These are phyloP conservation scores for Pantherophis guttatus DNA, from an alignment of 2,113 vertebrate species.

Conservation along the genomic window DNA sequence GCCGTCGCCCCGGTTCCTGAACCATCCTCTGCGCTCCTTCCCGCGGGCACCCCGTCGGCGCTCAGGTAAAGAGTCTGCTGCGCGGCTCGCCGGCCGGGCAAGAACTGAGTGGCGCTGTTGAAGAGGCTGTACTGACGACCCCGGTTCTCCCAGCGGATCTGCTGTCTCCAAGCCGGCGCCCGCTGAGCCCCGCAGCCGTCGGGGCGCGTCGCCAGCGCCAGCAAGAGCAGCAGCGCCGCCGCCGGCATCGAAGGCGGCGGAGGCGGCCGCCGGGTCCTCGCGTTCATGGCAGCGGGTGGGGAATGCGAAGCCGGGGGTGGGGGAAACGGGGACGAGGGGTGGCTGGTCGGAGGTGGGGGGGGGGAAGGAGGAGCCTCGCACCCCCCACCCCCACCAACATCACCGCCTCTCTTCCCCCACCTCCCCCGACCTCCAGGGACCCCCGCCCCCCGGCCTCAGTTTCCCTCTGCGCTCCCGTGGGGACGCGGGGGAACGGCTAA, in stretches of 20 bases:
- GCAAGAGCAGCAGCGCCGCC: not conserved
- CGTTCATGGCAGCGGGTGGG: rapidly evolving
- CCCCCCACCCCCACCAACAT: rapidly evolving
- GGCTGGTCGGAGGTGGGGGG: rapidly evolving
- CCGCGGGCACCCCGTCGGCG: not conserved
- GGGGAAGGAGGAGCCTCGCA: too few species aligned
- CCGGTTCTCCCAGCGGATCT: conserved; percentile 71
- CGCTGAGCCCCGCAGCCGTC: conserved; percentile 9
- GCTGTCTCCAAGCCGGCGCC: conserved; percentile 64
- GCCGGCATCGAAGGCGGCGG: too few species aligned
- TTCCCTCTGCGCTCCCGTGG: not conserved
- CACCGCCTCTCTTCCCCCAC: too few species aligned
- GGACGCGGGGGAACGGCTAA: too few species aligned
- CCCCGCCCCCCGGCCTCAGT: not conserved
- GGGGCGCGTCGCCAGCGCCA: conserved; percentile 43
- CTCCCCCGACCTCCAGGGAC: not conserved
- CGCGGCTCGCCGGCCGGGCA: conserved; percentile 22
- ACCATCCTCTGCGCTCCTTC: not conserved
- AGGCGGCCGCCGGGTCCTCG: too few species aligned
- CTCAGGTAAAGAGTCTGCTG: conserved; percentile 24
- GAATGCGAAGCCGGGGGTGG: not conserved
- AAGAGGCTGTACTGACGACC: conserved; percentile 68
- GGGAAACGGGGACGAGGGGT: too few species aligned
- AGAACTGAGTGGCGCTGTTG: conserved; percentile 70
- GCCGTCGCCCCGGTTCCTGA: not conserved